These are phyloP conservation scores for Pelvicachromis taeniatus DNA, from an alignment of 2,113 vertebrate species.

Conservation along the genomic window DNA sequence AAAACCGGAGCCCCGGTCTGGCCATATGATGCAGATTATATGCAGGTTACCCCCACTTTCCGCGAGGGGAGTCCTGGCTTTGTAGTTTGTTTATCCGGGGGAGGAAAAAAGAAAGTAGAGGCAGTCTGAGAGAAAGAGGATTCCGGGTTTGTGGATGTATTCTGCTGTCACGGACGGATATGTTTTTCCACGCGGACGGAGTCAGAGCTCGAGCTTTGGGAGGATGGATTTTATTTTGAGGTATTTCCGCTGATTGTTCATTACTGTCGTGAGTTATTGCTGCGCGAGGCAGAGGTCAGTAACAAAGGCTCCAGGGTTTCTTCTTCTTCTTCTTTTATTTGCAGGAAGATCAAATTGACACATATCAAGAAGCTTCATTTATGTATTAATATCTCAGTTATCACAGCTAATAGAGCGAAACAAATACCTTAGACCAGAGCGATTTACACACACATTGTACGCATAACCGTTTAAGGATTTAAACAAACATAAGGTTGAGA, in stretches of 20 bases:
- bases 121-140: slow-evolving; percentile 33
- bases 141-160: slow-evolving; percentile 63
- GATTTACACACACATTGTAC: neutral
- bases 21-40: slow-evolving; percentile 87
- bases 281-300: slow-evolving; percentile 87
- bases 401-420: neutral
- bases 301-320: slow-evolving; percentile 47
- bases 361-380: neutral
- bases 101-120: slow-evolving; percentile 20
- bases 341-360: slow-evolving; percentile 19
- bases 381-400: slow-evolving; percentile 1
- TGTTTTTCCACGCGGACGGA: slow-evolving; percentile 73
- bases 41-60: slow-evolving; percentile 81
- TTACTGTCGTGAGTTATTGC: slow-evolving; percentile 92
- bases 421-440: neutral
- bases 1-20: slow-evolving; percentile 80
- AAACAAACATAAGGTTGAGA: neutral
- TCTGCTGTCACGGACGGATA: slow-evolving; percentile 75
- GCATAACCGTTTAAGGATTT: neutral
- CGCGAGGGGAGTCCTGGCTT: slow-evolving; percentile 81
- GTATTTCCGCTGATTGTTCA: slow-evolving; percentile 99
- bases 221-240: slow-evolving; percentile 99
- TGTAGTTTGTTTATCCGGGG: slow-evolving; percentile 56
- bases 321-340: neutral
- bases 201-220: slow-evolving; percentile 62